Evolutionary conservation across 92 coral and sea anemone species (phyloP).

Genomic region (Parazoanthus atlanticus): DNA sequence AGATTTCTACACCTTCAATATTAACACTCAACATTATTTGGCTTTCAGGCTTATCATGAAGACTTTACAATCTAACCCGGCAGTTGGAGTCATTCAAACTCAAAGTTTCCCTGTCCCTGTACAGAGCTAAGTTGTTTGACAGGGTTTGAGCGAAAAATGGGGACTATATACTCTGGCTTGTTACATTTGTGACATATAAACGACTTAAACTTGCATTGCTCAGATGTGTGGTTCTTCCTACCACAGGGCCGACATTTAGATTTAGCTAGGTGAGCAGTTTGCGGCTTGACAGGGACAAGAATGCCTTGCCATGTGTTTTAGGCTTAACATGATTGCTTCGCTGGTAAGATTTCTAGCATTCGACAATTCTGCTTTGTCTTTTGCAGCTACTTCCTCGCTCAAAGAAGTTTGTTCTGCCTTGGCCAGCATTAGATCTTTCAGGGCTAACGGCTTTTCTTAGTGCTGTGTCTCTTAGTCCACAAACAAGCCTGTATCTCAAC

Average conservation of each 20-base stretch:
- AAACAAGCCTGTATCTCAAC: constrained; percentile 43
- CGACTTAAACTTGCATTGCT: constrained; percentile 23
- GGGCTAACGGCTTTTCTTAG: constrained; percentile 32
- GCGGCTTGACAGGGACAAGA: constrained; percentile 22
- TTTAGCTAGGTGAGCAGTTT: background rate
- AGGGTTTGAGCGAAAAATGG: constrained; percentile 3
- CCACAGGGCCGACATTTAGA: constrained; percentile 4
- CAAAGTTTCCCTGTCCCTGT: background rate
- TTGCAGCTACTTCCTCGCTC: constrained; percentile 25
- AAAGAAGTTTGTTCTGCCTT: constrained; percentile 20
- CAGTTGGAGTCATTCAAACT: constrained; percentile 18
- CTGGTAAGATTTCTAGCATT: background rate
- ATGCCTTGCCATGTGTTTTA: background rate
- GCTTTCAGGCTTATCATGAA: constrained; percentile 4
- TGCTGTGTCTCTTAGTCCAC: constrained; percentile 32
- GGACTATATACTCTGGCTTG: background rate
- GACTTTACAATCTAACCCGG: background rate
- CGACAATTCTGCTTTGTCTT: constrained; percentile 18
- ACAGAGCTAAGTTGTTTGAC: background rate
- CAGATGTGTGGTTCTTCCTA: constrained; percentile 5
- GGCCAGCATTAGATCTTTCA: constrained; percentile 29
- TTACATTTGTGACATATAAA: constrained; percentile 11
- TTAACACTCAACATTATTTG: constrained; percentile 11
- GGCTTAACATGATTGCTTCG: constrained; percentile 37
- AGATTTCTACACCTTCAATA: background rate